Conservation (phyloP, 2,888 invertebrate species). For the Poecilus cupreus region DNA sequence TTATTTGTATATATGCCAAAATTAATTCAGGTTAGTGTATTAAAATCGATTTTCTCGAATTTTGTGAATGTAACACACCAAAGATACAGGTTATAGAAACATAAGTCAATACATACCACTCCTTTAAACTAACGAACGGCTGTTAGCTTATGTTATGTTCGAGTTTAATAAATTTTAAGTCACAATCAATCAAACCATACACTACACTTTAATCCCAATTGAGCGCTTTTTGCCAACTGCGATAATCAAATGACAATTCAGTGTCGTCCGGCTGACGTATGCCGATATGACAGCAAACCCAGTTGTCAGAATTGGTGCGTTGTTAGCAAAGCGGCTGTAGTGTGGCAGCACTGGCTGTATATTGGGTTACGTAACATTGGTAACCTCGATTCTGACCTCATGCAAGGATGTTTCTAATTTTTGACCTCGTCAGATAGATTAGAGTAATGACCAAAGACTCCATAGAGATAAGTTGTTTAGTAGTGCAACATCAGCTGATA, state of each 20-base stretch:
- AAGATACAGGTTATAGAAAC: conserved; percentile 14
- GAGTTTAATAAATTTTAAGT: conserved; percentile 23
- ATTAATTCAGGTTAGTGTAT: conserved; percentile 24
- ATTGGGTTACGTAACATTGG: conserved; percentile 10
- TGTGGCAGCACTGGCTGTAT: conserved; percentile 40
- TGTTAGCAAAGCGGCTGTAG: background rate
- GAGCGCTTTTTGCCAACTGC: conserved; percentile 18
- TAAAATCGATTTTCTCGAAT: conserved; percentile 36
- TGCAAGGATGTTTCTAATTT: conserved; percentile 38
- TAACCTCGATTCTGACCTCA: conserved; percentile 36
- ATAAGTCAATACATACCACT: conserved; percentile 36
- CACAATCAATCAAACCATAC: conserved; percentile 3
- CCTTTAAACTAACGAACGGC: background rate
- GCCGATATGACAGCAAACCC: conserved; percentile 34
- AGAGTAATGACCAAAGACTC: background rate
- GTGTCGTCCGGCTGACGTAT: conserved; percentile 21
- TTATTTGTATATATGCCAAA: conserved; percentile 39
- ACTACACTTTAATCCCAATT: conserved; percentile 15
- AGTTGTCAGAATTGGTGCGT: conserved; percentile 1
- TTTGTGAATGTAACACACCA: background rate
- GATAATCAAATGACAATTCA: conserved; percentile 17
- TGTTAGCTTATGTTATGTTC: background rate
- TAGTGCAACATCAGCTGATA: background rate
- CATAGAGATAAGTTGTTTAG: background rate
- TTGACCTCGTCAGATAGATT: conserved; percentile 13